Conservation (phyloP, 2,113 vertebrate species). For the Alces alces region DNA sequence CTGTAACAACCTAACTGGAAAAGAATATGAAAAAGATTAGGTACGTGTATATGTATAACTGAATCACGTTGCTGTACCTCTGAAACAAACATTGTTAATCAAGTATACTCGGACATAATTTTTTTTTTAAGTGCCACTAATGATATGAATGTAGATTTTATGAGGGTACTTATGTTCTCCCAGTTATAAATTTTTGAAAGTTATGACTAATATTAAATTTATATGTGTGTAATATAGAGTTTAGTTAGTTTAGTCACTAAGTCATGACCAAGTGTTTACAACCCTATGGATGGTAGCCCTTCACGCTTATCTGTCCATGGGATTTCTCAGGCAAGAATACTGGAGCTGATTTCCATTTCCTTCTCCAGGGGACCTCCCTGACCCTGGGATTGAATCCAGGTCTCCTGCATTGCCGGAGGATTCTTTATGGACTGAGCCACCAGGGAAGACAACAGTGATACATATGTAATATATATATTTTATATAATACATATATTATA, state of each 20-base stretch:
- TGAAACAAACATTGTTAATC: not conserved
- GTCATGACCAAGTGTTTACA: not conserved
- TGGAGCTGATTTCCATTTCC: not conserved
- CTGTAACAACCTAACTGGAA: not conserved
- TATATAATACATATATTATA: too few relatives aligned
- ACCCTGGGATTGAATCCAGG: not conserved
- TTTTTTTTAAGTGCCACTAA: not conserved
- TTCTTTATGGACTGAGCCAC: not conserved
- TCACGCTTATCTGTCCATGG: not conserved
- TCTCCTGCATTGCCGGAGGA: not conserved
- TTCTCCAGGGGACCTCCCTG: not conserved
- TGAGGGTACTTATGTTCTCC: not conserved
- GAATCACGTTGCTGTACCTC: not conserved
- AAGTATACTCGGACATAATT: not conserved
- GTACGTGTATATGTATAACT: not conserved
- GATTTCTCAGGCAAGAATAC: not conserved
- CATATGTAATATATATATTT: too few relatives aligned
- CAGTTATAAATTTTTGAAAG: not conserved
- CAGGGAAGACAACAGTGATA: not conserved
- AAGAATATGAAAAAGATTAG: not conserved
- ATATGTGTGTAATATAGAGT: not conserved
- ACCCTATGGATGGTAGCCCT: not conserved
- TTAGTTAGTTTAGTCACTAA: not conserved
- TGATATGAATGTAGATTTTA: not conserved
- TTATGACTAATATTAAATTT: not conserved